These are phyloP conservation scores for Periophthalmus magnuspinnatus DNA, from an alignment of 2,797 vertebrate species.

Conservation along the genomic window DNA sequence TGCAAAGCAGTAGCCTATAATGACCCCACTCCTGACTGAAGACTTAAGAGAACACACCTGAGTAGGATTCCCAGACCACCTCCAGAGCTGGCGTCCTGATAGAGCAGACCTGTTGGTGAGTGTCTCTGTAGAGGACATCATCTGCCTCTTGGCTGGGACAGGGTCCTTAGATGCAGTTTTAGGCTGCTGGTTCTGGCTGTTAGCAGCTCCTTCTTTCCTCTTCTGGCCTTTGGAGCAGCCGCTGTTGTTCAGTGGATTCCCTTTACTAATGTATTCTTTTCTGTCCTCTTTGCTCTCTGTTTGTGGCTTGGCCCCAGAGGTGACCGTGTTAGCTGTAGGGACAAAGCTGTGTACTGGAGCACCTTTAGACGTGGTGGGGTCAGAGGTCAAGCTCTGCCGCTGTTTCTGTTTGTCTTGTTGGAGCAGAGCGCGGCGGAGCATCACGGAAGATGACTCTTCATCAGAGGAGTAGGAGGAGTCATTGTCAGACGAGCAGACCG, in stretches of 20 bases:
- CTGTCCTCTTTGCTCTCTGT: slow-evolving; percentile 58
- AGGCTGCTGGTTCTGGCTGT: slow-evolving; percentile 64
- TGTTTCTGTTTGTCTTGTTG: slow-evolving; percentile 79
- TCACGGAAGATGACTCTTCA: slow-evolving; percentile 87
- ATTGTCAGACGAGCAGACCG: slow-evolving; percentile 93
- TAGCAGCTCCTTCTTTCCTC: slow-evolving; percentile 81
- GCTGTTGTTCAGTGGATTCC: slow-evolving; percentile 45
- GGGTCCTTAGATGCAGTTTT: slow-evolving; percentile 83
- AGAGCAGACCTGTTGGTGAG: slow-evolving; percentile 86
- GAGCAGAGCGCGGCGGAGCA: slow-evolving; percentile 89
- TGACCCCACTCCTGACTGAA: neutral
- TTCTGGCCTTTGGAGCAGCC: slow-evolving; percentile 69
- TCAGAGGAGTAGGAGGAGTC: slow-evolving; percentile 97
- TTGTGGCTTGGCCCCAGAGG: slow-evolving; percentile 76
- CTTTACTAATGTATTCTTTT: slow-evolving; percentile 63
- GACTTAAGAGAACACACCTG: slow-evolving; percentile 77
- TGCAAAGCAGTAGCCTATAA: neutral
- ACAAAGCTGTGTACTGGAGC: slow-evolving; percentile 76
- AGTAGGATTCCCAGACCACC: slow-evolving; percentile 96
- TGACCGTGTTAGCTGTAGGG: slow-evolving; percentile 77
- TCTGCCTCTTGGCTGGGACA: slow-evolving; percentile 84
- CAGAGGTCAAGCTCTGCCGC: slow-evolving; percentile 56
- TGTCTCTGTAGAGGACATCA: slow-evolving; percentile 89
- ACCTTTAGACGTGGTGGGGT: slow-evolving; percentile 55
- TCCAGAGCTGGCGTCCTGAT: slow-evolving; percentile 92